phyloP scores from a whole-genome alignment of 1,140 invertebrate species.

The Latrodectus geometricus region DNA sequence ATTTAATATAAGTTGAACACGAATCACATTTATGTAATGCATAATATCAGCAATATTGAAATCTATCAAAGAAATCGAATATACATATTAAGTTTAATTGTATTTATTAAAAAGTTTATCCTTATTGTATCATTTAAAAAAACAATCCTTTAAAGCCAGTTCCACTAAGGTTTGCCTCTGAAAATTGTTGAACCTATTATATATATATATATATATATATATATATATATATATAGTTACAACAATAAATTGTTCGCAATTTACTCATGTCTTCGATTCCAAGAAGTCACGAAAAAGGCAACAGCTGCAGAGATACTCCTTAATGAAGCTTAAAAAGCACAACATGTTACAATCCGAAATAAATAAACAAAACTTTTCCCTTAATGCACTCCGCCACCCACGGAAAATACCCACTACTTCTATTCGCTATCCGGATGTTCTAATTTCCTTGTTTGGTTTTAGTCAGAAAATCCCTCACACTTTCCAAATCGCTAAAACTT shows the following conservation, averaged over 20 bases:
- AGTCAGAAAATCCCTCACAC: constrained; percentile 44
- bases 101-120: no score
- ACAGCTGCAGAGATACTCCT: constrained; percentile 29
- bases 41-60: no score
- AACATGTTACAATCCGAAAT: constrained; percentile 24
- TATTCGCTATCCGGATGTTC: neutral
- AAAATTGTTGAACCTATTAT: no score
- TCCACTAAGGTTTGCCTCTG: no score
- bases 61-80: no score
- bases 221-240: no score
- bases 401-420: neutral
- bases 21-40: no score
- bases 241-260: neutral
- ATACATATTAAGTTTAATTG: no score
- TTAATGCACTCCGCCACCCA: neutral
- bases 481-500: constrained; percentile 10
- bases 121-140: no score
- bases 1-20: no score
- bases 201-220: no score
- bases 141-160: no score
- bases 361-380: constrained; percentile 30
- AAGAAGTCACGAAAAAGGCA: neutral
- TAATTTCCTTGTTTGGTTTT: constrained; percentile 41
- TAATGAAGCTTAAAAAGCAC: constrained; percentile 48
- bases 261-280: neutral